Base-by-base conservation (phyloP, 1,140 invertebrate species). In the Scaptomyza pallida region DNA sequence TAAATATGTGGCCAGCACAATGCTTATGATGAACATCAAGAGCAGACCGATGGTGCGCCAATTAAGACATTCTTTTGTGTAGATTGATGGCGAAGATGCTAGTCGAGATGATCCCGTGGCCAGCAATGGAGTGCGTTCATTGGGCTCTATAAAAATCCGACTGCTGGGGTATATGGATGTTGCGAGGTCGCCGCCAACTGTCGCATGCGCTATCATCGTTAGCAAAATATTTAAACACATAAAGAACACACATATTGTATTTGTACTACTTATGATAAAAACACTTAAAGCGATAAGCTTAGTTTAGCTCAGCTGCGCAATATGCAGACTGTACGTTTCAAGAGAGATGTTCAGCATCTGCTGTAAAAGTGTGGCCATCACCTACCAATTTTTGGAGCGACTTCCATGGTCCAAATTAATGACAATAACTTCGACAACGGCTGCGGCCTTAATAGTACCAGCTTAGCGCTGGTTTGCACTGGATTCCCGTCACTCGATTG, bases 101-200 rank as follows among this genome's bases (percentile, higher is more conserved):
- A 6, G 6, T 8, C 15, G 47, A 5, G 12, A 15, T 6, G 5
- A 17, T 13, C 9, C 48, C 1, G 37, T 45, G n/a, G 9, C 9
- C 47, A 91, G 52, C 16, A 91, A 48, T 5, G 89, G 89, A 1
- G 86, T 86, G 0, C 54, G 56, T 40, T 91, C 89, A 68, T 55
- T 70, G 26, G 72, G 51, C 23, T 69, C 55, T 13, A 75, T 55
- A 12, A 8, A 43, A 33, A 50, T 37, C 19, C 26, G 19, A 3
- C 13, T 45, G 41, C 23, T 44, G 5, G 56, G 59, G n/a, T 26
- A 44, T 45, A 35, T 35, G 6, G 48, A 48, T 13, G 16, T n/a
- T 12, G 21, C 5, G 16, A 8, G n/a, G n/a, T 9, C 15, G 17
- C 10, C 37, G 8, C 13, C 40, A 23, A 43, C 4, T 9, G 15